Evolutionary conservation across 2,113 vertebrate genomes (phyloP).

Genomic region (Tachysurus vachellii): DNA sequence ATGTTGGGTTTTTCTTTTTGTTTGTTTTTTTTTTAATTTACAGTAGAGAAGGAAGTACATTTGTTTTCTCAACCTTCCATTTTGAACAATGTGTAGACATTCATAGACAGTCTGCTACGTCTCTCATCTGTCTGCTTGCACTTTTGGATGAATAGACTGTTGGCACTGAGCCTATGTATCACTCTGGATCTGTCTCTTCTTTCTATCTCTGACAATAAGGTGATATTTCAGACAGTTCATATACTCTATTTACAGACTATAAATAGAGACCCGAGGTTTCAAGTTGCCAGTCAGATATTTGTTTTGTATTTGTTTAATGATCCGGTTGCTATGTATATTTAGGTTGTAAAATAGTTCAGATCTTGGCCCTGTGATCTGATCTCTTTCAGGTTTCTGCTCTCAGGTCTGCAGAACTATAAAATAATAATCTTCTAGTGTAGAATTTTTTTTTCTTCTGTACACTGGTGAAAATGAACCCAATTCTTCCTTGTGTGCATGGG

Average conservation of each 20-base stretch:
- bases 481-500: background rate
- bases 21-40: no score
- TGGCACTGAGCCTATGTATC: background rate
- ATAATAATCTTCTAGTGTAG: background rate
- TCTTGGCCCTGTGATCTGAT: background rate
- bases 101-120: background rate
- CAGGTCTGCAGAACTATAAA: background rate
- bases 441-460: background rate
- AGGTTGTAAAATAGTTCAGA: background rate
- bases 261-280: background rate
- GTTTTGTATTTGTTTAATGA: background rate
- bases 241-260: background rate
- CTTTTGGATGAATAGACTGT: background rate
- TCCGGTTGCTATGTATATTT: background rate
- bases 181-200: background rate
- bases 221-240: background rate
- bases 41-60: background rate
- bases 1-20: background rate
- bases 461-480: background rate
- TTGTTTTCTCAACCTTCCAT: background rate
- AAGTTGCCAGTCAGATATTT: background rate
- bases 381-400: background rate
- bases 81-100: background rate
- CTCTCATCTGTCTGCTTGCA: background rate
- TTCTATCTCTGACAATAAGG: background rate